Evolutionary conservation across 2,888 invertebrate species (phyloP).

Genomic region (Polymixis lichenea): DNA sequence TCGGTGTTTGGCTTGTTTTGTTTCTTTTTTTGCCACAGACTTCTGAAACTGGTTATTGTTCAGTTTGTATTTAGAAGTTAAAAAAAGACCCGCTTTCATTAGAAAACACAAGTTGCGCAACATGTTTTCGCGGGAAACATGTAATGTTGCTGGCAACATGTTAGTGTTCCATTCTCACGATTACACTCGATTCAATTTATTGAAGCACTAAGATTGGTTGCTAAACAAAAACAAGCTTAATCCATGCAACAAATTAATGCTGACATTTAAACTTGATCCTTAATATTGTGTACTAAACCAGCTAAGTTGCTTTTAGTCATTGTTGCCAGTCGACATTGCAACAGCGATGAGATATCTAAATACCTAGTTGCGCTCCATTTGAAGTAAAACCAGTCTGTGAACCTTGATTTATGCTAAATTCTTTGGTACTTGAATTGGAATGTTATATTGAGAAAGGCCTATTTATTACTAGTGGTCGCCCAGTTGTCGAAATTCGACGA

Average conservation of each 20-base stretch:
- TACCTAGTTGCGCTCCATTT: slow-evolving; percentile 27
- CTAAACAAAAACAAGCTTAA: no score
- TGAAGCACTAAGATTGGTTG: background rate
- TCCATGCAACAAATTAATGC: background rate
- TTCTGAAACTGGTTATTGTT: background rate
- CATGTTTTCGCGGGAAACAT: background rate
- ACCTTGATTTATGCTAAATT: background rate
- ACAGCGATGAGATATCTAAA: slow-evolving; percentile 17
- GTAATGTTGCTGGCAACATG: background rate
- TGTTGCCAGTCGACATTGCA: slow-evolving; percentile 27
- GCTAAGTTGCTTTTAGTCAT: background rate
- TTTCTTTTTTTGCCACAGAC: background rate
- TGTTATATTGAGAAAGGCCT: background rate
- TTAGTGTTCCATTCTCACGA: background rate
- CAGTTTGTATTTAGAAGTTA: background rate
- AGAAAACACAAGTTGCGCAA: background rate
- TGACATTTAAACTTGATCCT: background rate
- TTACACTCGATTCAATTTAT: background rate
- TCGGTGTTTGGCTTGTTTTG: no score
- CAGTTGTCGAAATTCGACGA: no score
- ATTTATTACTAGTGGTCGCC: background rate
- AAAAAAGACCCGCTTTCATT: background rate
- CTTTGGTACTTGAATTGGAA: background rate
- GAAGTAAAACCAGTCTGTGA: slow-evolving; percentile 25
- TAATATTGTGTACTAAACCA: background rate